phyloP scores from a whole-genome alignment of 2,797 vertebrate genomes.

The Alosa sapidissima region DNA sequence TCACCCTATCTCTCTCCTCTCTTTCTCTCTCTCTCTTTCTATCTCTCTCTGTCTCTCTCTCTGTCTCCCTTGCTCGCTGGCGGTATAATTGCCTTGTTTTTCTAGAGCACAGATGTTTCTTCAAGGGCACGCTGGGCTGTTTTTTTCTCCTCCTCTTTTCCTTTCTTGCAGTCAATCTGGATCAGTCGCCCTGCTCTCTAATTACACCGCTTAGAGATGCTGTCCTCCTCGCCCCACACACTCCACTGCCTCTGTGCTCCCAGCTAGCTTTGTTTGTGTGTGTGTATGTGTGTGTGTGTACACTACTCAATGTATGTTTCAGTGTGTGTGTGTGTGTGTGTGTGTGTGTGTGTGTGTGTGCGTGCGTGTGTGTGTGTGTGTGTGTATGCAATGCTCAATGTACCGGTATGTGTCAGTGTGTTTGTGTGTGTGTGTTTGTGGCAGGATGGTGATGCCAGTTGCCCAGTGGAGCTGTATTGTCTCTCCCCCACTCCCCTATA shows the following conservation, averaged over 20 bases:
- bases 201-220: constrained; percentile 75
- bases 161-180: constrained; percentile 69
- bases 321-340: neutral
- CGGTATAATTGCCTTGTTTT: constrained; percentile 80
- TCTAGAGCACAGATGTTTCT: constrained; percentile 78
- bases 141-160: constrained; percentile 7
- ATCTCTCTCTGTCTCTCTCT: constrained; percentile 50
- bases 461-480: constrained; percentile 46
- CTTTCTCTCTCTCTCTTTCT: constrained; percentile 42
- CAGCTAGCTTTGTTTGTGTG: constrained; percentile 42
- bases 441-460: constrained; percentile 52
- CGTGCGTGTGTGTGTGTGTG: constrained; percentile 7
- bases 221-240: constrained; percentile 62
- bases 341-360: neutral
- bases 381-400: neutral
- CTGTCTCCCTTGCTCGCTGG: constrained; percentile 56
- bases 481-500: constrained; percentile 25
- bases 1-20: neutral
- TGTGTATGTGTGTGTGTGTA: constrained; percentile 24
- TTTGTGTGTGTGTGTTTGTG: constrained; percentile 1
- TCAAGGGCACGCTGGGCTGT: constrained; percentile 77
- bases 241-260: constrained; percentile 50
- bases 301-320: neutral
- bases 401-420: no score
- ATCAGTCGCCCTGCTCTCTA: constrained; percentile 69